A percentile compares a stretch with the other conserved stretches of the same genome.
phyloP scores from a whole-genome alignment of 2,797 vertebrate species.

The Fratercula arctica region DNA sequence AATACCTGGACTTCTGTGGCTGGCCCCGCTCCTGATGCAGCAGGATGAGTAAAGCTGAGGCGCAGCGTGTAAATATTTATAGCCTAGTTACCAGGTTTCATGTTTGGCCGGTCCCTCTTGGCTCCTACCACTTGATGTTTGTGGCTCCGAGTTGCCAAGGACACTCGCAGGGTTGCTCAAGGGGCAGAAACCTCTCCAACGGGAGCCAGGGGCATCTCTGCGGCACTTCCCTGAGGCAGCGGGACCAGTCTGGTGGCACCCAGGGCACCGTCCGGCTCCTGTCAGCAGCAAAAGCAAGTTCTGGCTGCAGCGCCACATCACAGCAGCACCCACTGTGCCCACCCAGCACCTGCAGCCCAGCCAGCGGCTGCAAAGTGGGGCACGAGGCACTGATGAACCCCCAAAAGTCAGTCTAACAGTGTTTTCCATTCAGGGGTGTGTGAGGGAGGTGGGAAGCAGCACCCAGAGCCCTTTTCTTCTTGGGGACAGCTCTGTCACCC shows the following conservation, averaged over 20 bases:
- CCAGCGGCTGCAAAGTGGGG: neutral
- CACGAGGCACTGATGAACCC: neutral
- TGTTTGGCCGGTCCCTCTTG: neutral
- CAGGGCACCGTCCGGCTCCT: rapidly evolving
- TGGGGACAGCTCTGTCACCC: rapidly evolving
- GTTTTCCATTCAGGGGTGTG: rapidly evolving
- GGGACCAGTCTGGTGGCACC: neutral
- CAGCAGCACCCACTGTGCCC: neutral
- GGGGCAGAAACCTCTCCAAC: neutral
- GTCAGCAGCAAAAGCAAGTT: neutral
- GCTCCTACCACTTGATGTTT: neutral
- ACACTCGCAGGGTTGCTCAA: neutral
- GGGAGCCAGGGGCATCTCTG: neutral
- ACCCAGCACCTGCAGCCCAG: neutral
- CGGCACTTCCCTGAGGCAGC: rapidly evolving
- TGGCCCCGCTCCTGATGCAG: neutral
- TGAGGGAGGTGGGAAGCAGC: neutral
- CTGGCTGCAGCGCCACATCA: neutral
- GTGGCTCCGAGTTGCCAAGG: conserved; percentile 48
- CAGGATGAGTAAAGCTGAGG: neutral
- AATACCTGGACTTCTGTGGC: neutral
- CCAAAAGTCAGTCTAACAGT: too few species aligned
- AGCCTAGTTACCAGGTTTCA: conserved; percentile 49
- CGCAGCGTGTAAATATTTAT: conserved; percentile 15
- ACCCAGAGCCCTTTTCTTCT: neutral